Evolutionary conservation across 2,888 invertebrate genomes (phyloP), one percentile per base, ranked within the genome.

Genomic region (Itoplectis maculator): DNA sequence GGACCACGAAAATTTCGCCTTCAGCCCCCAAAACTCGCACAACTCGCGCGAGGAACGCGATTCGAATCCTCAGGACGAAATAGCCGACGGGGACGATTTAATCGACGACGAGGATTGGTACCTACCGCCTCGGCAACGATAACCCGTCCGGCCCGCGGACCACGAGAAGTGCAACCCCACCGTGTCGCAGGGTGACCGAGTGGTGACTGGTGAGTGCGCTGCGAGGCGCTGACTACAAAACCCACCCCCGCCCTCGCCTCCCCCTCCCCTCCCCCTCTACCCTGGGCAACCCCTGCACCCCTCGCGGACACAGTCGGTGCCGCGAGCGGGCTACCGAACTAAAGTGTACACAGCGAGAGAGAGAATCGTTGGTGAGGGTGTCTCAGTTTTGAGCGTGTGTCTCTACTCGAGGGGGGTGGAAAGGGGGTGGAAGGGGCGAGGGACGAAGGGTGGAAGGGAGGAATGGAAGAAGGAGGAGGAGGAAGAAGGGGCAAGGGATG

Each of bases 101-200:
- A 65, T 65, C 45, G 65, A 42, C 18, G 74, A 42, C n/a, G 37
- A 70, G 63, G 56, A 45, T 2, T 74, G 66, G 61, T 80, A 79
- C 82, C 68, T 83, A 83, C 82, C 79, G 76, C 82, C 79, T 83
- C 79, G 79, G 76, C 68, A 81, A 79, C 77, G 78, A 83, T 77
- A 81, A 29, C 29, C 29, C 29, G 29, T 29, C 61, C 69, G 83
- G n/a, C n/a, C 77, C 69, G 69, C 78, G 83, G 68, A 76, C 75
- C 69, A 79, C 77, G 79, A 79, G 75, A n/a, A 72, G 69, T 74
- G 86, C 83, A 87, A 85, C 73, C 85, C 88, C 85, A 78, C 88
- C 89, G 88, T 89, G 78, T 85, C 84, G 80, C 86, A 86, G 87
- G 87, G 87, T 89, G 87, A 88, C 90, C 90, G 89, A 89, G 86